Percentiles rank a stretch among this genome's conserved stretches.
These are phyloP conservation scores for Ariolimax columbianus DNA, from an alignment of 2,888 invertebrate genomes.

Conservation along the genomic window DNA sequence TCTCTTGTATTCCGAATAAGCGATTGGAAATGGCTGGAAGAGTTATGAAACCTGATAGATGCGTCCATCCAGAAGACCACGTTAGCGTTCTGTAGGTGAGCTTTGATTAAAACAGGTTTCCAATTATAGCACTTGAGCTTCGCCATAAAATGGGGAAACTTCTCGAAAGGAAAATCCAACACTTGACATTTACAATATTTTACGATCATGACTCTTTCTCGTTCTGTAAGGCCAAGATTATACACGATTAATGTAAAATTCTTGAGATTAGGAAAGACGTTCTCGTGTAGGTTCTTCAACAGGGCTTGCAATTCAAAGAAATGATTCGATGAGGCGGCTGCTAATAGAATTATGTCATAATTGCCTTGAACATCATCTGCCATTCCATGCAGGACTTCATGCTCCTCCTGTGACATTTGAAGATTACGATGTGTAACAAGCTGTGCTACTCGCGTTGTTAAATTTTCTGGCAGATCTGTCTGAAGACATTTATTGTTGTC, in stretches of 20 bases:
- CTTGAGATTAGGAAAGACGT: conserved; percentile 42
- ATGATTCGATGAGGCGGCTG: conserved; percentile 51
- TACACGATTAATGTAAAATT: conserved; percentile 43
- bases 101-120: conserved; percentile 45
- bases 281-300: conserved; percentile 38
- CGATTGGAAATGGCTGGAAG: not conserved
- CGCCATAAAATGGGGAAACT: conserved; percentile 34
- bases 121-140: conserved; percentile 38
- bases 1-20: not conserved
- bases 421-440: conserved; percentile 6
- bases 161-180: conserved; percentile 40
- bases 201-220: conserved; percentile 20
- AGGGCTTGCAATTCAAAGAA: conserved; percentile 47
- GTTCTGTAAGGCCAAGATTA: conserved; percentile 32
- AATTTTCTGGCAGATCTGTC: conserved; percentile 26
- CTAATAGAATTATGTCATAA: conserved; percentile 47
- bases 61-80: conserved; percentile 47
- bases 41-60: conserved; percentile 32
- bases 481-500: conserved; percentile 11
- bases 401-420: not conserved
- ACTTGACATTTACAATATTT: conserved; percentile 42
- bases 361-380: conserved; percentile 1
- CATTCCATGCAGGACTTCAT: conserved; percentile 20
- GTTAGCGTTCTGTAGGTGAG: conserved; percentile 16
- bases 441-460: not conserved